Conservation (phyloP, 2,797 vertebrate genomes). For the Labeo calbasu region DNA sequence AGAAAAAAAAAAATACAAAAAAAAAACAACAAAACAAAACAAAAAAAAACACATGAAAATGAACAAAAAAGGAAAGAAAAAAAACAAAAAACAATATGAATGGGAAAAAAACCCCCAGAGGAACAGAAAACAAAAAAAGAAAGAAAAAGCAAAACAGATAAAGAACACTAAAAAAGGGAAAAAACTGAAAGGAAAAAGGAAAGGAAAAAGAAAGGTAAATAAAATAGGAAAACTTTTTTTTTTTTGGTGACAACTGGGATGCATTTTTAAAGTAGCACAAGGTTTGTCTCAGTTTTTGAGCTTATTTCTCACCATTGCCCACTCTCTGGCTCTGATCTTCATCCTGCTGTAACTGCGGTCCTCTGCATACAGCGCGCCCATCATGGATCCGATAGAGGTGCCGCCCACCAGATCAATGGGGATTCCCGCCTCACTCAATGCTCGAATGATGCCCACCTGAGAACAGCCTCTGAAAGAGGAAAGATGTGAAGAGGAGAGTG, state of each 20-base stretch:
- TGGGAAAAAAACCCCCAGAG: neutral
- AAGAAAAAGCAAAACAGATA: neutral
- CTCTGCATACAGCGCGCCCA: constrained; percentile 91
- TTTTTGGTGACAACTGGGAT: neutral
- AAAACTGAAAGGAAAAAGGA: neutral
- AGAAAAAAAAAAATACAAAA: too few species aligned
- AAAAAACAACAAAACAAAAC: neutral
- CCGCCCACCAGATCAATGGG: constrained; percentile 92
- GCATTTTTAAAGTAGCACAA: neutral
- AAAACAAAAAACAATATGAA: too few species aligned
- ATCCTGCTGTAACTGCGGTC: constrained; percentile 88
- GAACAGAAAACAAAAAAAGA: neutral
- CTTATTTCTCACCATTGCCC: constrained; percentile 86
- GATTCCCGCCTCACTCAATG: constrained; percentile 85
- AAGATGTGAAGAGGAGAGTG: neutral
- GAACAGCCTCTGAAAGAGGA: constrained; percentile 84
- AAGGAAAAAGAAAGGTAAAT: neutral
- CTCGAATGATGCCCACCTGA: constrained; percentile 90
- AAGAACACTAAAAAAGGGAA: neutral
- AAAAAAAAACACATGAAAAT: too few species aligned
- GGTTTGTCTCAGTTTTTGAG: neutral
- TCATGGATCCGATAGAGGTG: constrained; percentile 91
- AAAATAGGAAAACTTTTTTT: neutral
- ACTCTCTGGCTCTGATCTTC: constrained; percentile 89
- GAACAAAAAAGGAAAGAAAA: neutral